Evolutionary conservation across 2,797 vertebrate genomes (phyloP), one percentile per base, ranked within the genome.

Genomic region (Coilia nasus): DNA sequence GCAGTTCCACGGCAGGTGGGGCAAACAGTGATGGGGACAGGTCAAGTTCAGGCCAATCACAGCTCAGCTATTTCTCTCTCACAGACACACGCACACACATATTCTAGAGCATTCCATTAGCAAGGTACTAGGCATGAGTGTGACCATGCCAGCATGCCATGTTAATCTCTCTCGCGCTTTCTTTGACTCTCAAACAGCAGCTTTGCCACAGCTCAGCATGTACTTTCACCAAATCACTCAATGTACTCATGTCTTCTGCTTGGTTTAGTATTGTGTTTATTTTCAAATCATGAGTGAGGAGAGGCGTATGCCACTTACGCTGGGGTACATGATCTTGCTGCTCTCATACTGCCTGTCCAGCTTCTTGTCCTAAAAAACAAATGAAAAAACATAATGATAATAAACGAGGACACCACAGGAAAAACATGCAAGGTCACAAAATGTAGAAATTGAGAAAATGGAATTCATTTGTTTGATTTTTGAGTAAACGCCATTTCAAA

Each of bases 311-410:
- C 21, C 87, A 98, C 98, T 97, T 95, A 99, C 98, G 87, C 95
- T 98, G 87, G 97, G 96, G 85, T 93, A 95, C 86, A 95, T 97
- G 19, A 97, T 93, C 89, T 97, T 98, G 0, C 95, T 95, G 91
- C 93, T 97, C 91, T 98, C 97, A 0, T 98, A 99, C 90, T 99
- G 97, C 90, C 96, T 96, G 90, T 99, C 98, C 89, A 99, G 90
- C 81, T 96, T 97, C 95, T 99, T 98, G 93, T 99, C 98, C 98
- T 99, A 81, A 83, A 92, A 89, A 89, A 62, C 21, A 54, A 54
- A 54, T 3, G 7, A 54, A 54, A 54, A 54, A 10, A 54, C 7
- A 54, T 1, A 1, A 54, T 54, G 50, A 54, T 54, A 54, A 54
- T 54, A 54, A 54, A 54, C 1, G 50, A 3, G 7, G 14, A n/a